Base-by-base conservation (phyloP, 2,797 vertebrate species). In the Hydrocynus forskahlii region DNA sequence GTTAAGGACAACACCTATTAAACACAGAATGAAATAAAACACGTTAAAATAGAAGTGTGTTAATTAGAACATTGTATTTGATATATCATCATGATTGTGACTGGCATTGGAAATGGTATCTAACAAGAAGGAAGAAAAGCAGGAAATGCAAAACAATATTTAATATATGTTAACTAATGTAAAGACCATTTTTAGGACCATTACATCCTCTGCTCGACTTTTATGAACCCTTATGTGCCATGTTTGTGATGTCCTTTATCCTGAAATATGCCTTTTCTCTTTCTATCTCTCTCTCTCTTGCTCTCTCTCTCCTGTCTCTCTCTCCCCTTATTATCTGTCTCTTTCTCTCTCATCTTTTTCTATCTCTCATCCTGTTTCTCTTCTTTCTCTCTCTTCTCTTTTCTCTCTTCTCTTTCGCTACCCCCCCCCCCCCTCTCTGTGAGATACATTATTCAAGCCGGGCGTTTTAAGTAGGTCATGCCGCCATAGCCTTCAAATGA, bases 401-500 rank as follows among this genome's bases (percentile, higher is more conserved):
- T 45, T 76, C 73, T 60, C 40, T 81, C 40, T 69, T 80, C 38
- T 52, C 48, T 29, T 57, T 76, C 55, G 64, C 35, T 78, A 23
- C 67, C 38, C 72, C 29, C 76, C 57, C 29, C 38, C 71, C 55
- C 73, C 17, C 21, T 84, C 78, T 86, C 83, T 54, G 35, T 43
- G 66, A 82, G 82, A 82, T 84, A 77, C 79, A 87, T 87, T 87
- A 86, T 87, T 84, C 83, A 87, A 84, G 86, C 76, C 74, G 78
- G 83, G 84, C 78, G 75, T 81, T 84, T 87, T 86, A 87, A 87
- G 80, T 87, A 87, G 86, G 86, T 86, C 86, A 87, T 84, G 83
- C 81, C 74, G 81, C 85, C 86, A 84, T 86, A 86, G 86, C 84
- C 86, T 84, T 85, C 86, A 87, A 87, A 87, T 82, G 71, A 67